phyloP scores from a whole-genome alignment of 2,797 vertebrate species.

The Fistularia tabacaria region DNA sequence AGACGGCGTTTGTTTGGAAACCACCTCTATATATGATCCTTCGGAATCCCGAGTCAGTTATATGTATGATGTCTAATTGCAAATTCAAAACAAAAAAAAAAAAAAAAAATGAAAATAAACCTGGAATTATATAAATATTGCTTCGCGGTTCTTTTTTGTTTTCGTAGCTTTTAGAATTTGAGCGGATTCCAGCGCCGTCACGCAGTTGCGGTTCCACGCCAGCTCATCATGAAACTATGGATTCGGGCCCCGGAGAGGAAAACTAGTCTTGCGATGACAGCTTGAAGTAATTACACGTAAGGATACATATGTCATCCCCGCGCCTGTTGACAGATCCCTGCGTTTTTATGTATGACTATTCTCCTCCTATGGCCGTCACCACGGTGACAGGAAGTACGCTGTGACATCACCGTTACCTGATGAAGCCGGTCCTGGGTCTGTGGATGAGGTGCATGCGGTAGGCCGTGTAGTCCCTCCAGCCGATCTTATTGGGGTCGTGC shows the following conservation, averaged over 20 bases:
- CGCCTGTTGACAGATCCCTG: constrained; percentile 2
- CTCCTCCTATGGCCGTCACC: neutral
- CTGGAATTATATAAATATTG: too few species aligned
- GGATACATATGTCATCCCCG: constrained; percentile 1
- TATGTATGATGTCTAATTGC: too few species aligned
- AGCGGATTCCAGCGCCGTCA: constrained; percentile 10
- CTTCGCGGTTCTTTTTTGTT: constrained; percentile 11
- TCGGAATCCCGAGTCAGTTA: too few species aligned
- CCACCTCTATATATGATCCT: too few species aligned
- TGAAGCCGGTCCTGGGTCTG: constrained; percentile 94
- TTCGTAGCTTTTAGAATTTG: constrained; percentile 11
- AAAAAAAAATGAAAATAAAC: too few species aligned
- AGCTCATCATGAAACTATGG: constrained; percentile 16
- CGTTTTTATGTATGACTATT: constrained; percentile 1
- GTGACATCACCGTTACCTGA: constrained; percentile 78
- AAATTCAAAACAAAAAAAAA: too few species aligned
- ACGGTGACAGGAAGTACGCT: too few species aligned
- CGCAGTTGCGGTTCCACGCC: constrained; percentile 24
- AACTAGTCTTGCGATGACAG: neutral
- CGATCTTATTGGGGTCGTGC: constrained; percentile 96
- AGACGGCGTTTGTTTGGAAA: too few species aligned
- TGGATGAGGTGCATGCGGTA: constrained; percentile 98
- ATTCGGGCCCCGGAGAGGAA: constrained; percentile 3
- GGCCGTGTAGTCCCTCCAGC: constrained; percentile 99
- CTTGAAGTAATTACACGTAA: constrained; percentile 9